Evolutionary conservation across 1,140 invertebrate genomes (phyloP), one percentile per base, ranked within the genome.

Genomic region (Papilio dardanus): DNA sequence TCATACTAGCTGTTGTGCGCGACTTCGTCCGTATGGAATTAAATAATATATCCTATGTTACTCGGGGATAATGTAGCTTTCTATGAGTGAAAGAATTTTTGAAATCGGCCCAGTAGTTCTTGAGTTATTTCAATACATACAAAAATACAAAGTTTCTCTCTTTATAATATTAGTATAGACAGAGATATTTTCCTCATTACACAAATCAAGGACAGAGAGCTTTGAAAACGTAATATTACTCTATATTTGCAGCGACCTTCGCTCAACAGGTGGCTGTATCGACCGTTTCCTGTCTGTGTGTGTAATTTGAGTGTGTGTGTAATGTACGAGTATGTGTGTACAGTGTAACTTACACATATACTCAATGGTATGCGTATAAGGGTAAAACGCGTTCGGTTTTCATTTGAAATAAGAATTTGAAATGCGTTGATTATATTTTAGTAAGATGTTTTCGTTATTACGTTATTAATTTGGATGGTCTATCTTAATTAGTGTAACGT

Each of bases 141-240:
- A n/a, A n/a, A n/a, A n/a, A n/a, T n/a, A n/a, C n/a, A n/a, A 46
- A 46, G 42, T 16, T 46, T 46, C n/a, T n/a, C n/a, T 46, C 6
- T 46, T 19, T 46, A n/a, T 46, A n/a, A 0, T 46, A 46, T 3
- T 42, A 19, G 16, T 19, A n/a, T 46, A n/a, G 14, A 46, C n/a
- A n/a, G 12, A 37, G 35, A 37, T 6, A 37, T n/a, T 46, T n/a
- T n/a, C 16, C 16, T n/a, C 16, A n/a, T n/a, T 46, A 46, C 42
- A 46, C n/a, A 46, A 46, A 46, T 19, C 42, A 46, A 46, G 42
- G 42, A n/a, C 42, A 46, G 42, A 46, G n/a, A 46, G 42, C 42
- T 19, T 46, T 46, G 42, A 16, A 46, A 19, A 46, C 14, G 42
- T 46, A 46, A 46, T 46, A n/a, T 46, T 46, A 46, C 42, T 46